A percentile compares a stretch with the other conserved stretches of the same genome.
Conservation (phyloP, 2,797 vertebrate species). For the Ambastaia sidthimunki region DNA sequence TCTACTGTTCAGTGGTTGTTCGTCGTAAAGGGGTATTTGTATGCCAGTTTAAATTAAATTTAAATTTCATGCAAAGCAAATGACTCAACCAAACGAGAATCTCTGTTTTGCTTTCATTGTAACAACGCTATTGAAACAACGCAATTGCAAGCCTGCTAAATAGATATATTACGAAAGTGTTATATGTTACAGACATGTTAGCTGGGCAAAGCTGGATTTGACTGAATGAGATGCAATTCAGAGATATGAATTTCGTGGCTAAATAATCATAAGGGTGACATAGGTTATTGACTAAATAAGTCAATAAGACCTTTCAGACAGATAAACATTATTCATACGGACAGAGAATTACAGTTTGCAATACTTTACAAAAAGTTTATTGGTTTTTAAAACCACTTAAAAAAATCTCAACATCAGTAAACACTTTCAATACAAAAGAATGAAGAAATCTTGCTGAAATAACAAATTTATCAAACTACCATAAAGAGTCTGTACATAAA, state of each 20-base stretch:
- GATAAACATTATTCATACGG: background rate
- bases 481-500: slow-evolving; percentile 87
- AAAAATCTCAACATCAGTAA: slow-evolving; percentile 86
- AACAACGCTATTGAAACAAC: too few species aligned
- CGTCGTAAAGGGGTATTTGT: background rate
- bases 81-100: background rate
- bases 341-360: slow-evolving; percentile 60
- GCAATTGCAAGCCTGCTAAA: too few species aligned
- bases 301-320: too few species aligned
- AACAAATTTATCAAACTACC: slow-evolving; percentile 84
- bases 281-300: too few species aligned
- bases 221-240: too few species aligned
- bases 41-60: background rate
- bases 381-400: slow-evolving; percentile 91
- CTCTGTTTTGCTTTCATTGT: background rate
- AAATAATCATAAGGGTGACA: too few species aligned
- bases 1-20: slow-evolving; percentile 5
- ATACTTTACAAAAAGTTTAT: slow-evolving; percentile 88
- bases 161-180: background rate
- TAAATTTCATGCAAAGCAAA: slow-evolving; percentile 5
- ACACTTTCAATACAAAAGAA: slow-evolving; percentile 90
- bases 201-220: too few species aligned
- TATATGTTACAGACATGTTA: too few species aligned
- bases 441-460: slow-evolving; percentile 82
- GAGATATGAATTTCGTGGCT: too few species aligned